These are phyloP conservation scores for Hylomyscus alleni DNA, from an alignment of 2,797 vertebrate species.

Conservation along the genomic window DNA sequence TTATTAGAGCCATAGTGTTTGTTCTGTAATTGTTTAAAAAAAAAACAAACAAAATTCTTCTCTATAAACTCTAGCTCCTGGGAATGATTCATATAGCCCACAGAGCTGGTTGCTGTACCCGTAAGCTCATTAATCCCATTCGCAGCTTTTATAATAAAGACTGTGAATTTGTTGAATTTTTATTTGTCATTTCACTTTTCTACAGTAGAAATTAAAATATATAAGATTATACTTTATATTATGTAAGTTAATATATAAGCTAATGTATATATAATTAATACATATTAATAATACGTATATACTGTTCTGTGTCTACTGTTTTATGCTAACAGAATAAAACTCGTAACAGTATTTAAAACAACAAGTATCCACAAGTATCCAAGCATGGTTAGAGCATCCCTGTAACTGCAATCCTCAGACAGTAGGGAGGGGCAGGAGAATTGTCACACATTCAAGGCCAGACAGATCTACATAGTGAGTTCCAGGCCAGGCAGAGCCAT, in stretches of 20 bases:
- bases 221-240: not conserved
- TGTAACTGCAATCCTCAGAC: not conserved
- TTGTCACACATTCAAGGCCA: not conserved
- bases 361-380: not conserved
- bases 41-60: constrained; percentile 59
- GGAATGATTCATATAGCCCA: not conserved
- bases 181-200: not conserved
- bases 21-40: constrained; percentile 52
- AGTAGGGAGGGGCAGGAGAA: not conserved
- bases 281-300: not conserved
- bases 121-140: constrained; percentile 53
- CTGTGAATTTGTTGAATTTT: not conserved
- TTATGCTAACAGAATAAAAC: constrained; percentile 68
- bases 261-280: not conserved
- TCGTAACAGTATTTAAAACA: not conserved
- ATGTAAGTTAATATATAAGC: no score
- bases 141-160: constrained; percentile 27
- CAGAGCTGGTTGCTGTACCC: constrained; percentile 18
- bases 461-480: not conserved
- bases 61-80: constrained; percentile 54
- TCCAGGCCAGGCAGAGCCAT: not conserved
- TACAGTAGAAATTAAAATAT: not conserved
- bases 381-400: not conserved
- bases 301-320: not conserved
- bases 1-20: not conserved